Evolutionary conservation across 1,140 invertebrate genomes (phyloP).

Genomic region (Wasmannia auropunctata): DNA sequence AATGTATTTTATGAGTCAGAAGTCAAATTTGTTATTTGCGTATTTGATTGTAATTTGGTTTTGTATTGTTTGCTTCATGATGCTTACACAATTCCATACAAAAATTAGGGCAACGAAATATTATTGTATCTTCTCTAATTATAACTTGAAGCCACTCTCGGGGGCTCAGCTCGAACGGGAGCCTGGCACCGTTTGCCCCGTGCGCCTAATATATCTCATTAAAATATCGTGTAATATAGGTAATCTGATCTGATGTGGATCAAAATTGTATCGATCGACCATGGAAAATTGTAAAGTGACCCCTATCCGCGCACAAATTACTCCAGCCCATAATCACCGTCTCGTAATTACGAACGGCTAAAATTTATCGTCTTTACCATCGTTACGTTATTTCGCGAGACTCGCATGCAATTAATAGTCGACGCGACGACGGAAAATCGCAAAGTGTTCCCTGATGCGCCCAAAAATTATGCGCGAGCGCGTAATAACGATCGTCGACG

Average conservation of each 20-base stretch:
- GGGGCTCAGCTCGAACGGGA: not conserved
- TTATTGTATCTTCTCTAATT: conserved; percentile 50
- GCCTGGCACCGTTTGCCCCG: conserved; percentile 4
- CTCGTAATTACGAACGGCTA: conserved; percentile 41
- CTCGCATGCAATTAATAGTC: conserved; percentile 40
- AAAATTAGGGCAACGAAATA: conserved; percentile 9
- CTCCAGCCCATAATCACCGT: conserved; percentile 40
- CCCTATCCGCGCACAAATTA: conserved; percentile 52
- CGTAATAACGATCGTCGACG: conserved; percentile 19
- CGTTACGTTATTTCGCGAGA: conserved; percentile 35
- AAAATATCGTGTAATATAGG: conserved; percentile 51
- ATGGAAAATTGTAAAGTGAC: conserved; percentile 53
- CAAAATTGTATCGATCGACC: conserved; percentile 58
- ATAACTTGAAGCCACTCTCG: conserved; percentile 9
- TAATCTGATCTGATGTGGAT: conserved; percentile 53
- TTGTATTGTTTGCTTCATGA: not conserved
- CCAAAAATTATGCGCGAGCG: conserved; percentile 40
- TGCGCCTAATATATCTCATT: conserved; percentile 36
- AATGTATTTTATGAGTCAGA: not conserved
- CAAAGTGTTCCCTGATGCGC: conserved; percentile 39
- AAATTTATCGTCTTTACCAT: conserved; percentile 46
- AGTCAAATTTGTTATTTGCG: not conserved
- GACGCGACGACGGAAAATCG: conserved; percentile 47
- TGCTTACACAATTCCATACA: not conserved
- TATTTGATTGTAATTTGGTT: not conserved